Evolutionary conservation across 2,113 vertebrate species (phyloP), one percentile per base, ranked within the genome.

Genomic region (Onychostruthus taczanowskii): DNA sequence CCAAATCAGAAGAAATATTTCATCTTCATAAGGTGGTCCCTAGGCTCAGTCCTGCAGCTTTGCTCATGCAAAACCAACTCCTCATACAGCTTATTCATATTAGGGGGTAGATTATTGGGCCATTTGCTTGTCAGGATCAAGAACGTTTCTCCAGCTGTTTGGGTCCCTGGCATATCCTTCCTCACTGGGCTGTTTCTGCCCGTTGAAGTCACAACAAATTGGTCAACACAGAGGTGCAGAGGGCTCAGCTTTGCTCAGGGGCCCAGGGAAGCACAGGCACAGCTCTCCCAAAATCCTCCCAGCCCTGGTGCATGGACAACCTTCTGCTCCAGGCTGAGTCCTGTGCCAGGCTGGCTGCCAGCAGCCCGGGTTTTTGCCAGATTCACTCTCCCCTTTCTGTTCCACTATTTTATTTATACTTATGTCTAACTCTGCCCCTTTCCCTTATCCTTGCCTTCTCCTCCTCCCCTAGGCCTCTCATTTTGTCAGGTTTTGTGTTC

Each of bases 1-100:
- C 1, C 52, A 77, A 92, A 93, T 93, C 82, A 93, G 79, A 84
- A 84, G 68, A 93, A 90, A 68, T 86, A 90, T 87, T 95, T 96
- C 85, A 68, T 83, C 83, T 83, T 79, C 9, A 5, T 89, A 55
- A 76, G 92, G 76, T 86, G 52, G 84, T 90, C 86, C 35, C 74
- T 49, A 80, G 83, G n/a, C 76, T 80, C 87, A 72, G 39, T 94
- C 52, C 33, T 52, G 37, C 49, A 79, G 69, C 58, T 14, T 84
- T 66, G 24, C 79, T 93, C 35, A 49, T 27, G 52, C 55, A 86
- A 79, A 88, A 61, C 53, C 46, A 70, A 23, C 70, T 66, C 69
- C 56, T 90, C 37, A 62, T 64, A 64, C 12, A 75, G 37, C 15
- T 77, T 80, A 84, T 92, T 93, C 64, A 41, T 78, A 33, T 78